A percentile compares a stretch with the other conserved stretches of the same genome.
Evolutionary conservation across 2,113 vertebrate genomes (phyloP).

Genomic region (Rallus limicola): DNA sequence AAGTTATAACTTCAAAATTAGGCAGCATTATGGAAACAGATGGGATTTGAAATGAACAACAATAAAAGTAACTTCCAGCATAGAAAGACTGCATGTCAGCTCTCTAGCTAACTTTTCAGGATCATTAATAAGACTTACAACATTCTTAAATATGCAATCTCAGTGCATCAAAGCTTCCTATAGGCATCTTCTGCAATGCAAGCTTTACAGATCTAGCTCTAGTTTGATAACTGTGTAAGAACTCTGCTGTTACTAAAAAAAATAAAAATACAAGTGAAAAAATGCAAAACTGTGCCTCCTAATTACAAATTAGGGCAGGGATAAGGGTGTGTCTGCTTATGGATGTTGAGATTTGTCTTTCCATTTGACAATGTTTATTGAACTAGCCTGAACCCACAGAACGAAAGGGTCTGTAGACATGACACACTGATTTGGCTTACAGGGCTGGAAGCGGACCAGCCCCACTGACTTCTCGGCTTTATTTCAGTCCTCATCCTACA

Average conservation of each 20-base stretch:
- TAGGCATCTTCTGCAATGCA: not conserved
- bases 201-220: not conserved
- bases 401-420: not conserved
- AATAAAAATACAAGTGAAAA: not conserved
- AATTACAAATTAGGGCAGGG: not conserved
- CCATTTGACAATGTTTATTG: not conserved
- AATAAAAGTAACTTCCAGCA: constrained; percentile 67
- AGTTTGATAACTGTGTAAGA: not conserved
- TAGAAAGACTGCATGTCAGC: constrained; percentile 40
- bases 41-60: constrained; percentile 68
- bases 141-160: constrained; percentile 46
- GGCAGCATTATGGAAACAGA: constrained; percentile 60
- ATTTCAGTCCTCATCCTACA: not conserved
- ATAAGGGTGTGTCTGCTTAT: not conserved
- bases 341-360: not conserved
- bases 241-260: not conserved
- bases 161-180: constrained; percentile 9
- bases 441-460: not conserved
- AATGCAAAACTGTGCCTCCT: not conserved
- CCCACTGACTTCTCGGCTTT: not conserved
- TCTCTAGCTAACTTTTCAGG: constrained; percentile 39
- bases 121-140: constrained; percentile 61
- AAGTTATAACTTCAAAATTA: constrained; percentile 65
- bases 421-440: not conserved
- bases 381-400: not conserved